phyloP scores from a whole-genome alignment of 2,888 invertebrate genomes.

The Peribatodes rhomboidaria region DNA sequence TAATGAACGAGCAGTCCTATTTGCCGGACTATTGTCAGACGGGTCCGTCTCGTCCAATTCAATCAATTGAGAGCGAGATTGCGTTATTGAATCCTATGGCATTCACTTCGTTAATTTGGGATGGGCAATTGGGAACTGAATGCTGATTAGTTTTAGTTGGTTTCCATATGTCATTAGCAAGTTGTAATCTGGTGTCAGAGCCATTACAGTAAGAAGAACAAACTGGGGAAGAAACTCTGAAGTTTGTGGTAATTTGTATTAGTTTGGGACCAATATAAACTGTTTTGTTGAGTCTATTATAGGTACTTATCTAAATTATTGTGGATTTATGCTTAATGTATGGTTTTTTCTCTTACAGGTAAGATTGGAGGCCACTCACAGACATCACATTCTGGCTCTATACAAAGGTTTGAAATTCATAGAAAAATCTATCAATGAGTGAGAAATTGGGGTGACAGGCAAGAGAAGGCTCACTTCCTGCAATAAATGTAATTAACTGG shows the following conservation, averaged over 20 bases:
- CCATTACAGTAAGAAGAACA: not conserved
- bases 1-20: not conserved
- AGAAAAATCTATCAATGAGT: too few species aligned
- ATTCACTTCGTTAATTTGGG: conserved; percentile 23
- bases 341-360: conserved; percentile 6
- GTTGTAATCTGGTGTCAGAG: not conserved
- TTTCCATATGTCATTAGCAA: conserved; percentile 2
- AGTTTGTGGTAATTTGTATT: too few species aligned
- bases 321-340: too few species aligned
- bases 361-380: not conserved
- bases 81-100: conserved; percentile 24
- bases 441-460: too few species aligned
- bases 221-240: not conserved
- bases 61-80: conserved; percentile 32
- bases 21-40: conserved; percentile 13
- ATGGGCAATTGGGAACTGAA: conserved; percentile 14
- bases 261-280: too few species aligned
- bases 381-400: not conserved
- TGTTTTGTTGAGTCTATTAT: too few species aligned
- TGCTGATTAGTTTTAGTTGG: conserved; percentile 11
- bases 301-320: too few species aligned
- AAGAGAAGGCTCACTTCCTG: not conserved
- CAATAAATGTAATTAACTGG: too few species aligned
- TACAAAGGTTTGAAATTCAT: not conserved
- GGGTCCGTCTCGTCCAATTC: conserved; percentile 23